Evolutionary conservation across 2,888 invertebrate species (phyloP).

Genomic region (Leptopilina drosophilae): DNA sequence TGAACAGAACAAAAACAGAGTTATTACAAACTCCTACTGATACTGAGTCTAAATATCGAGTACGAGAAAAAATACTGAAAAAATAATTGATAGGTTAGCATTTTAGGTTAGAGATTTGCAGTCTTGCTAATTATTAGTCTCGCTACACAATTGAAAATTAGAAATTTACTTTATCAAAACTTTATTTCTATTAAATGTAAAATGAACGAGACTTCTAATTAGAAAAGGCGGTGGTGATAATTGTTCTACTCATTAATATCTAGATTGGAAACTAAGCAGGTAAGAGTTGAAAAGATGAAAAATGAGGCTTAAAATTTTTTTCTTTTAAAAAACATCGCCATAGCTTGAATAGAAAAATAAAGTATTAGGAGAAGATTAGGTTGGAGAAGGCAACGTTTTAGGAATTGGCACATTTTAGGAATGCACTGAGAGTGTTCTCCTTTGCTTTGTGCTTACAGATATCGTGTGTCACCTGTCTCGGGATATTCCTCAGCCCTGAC

Average conservation of each 20-base stretch:
- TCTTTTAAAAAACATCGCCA: constrained; percentile 62
- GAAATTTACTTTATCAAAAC: no score
- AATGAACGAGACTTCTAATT: constrained; percentile 68
- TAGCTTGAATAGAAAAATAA: constrained; percentile 61
- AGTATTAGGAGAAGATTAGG: constrained; percentile 69
- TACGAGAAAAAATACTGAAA: constrained; percentile 65
- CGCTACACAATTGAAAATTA: constrained; percentile 1
- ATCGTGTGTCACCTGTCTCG: constrained; percentile 75
- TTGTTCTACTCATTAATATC: constrained; percentile 25
- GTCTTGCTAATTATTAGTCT: constrained; percentile 70
- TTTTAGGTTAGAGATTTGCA: constrained; percentile 71
- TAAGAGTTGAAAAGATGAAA: constrained; percentile 46
- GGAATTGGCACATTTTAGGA: constrained; percentile 70
- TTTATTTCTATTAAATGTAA: no score
- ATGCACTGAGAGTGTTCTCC: constrained; percentile 76
- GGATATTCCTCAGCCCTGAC: constrained; percentile 73
- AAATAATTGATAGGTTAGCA: constrained; percentile 76
- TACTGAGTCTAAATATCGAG: constrained; percentile 71
- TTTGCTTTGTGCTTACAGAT: constrained; percentile 78
- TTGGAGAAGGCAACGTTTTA: constrained; percentile 73
- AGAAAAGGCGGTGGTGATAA: constrained; percentile 71
- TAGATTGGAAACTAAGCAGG: constrained; percentile 49
- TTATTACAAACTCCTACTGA: constrained; percentile 73
- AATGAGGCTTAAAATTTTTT: constrained; percentile 22
- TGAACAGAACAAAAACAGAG: constrained; percentile 75